phyloP scores from a whole-genome alignment of 2,888 invertebrate genomes.

The Drosophila percnosoma region DNA sequence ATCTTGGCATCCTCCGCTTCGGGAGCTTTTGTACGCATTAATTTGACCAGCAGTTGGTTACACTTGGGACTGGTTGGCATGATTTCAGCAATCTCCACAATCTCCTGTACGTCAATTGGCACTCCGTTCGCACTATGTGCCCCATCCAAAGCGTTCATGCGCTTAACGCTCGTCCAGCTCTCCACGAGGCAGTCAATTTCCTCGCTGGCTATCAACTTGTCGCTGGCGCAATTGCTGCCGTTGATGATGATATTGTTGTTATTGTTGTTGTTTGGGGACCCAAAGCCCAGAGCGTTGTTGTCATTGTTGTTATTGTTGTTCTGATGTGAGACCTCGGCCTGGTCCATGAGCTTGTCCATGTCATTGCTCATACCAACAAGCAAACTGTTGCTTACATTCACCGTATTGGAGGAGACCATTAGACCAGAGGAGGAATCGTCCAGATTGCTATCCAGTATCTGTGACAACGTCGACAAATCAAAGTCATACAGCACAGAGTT shows the following conservation, averaged over 20 bases:
- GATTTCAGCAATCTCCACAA: slow-evolving; percentile 86
- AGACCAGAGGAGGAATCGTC: slow-evolving; percentile 58
- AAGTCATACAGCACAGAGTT: slow-evolving; percentile 74
- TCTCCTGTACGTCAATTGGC: slow-evolving; percentile 55
- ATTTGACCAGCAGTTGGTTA: slow-evolving; percentile 87
- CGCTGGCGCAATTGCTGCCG: slow-evolving; percentile 61
- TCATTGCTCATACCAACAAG: slow-evolving; percentile 68
- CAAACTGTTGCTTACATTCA: slow-evolving; percentile 62
- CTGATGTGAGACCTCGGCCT: slow-evolving; percentile 59
- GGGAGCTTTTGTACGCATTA: slow-evolving; percentile 74
- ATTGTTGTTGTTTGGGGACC: slow-evolving; percentile 53
- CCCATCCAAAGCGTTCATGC: slow-evolving; percentile 75
- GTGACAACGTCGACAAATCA: slow-evolving; percentile 69
- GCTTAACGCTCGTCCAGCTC: slow-evolving; percentile 80
- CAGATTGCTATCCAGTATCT: slow-evolving; percentile 67
- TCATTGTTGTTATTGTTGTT: slow-evolving; percentile 63
- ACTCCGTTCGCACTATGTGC: slow-evolving; percentile 46
- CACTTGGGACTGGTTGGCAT: slow-evolving; percentile 89
- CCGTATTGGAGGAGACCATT: slow-evolving; percentile 66
- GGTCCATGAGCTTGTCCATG: slow-evolving; percentile 74
- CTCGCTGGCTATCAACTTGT: slow-evolving; percentile 71
- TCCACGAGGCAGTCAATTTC: slow-evolving; percentile 82
- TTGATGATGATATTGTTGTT: slow-evolving; percentile 52
- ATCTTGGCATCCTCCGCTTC: slow-evolving; percentile 69
- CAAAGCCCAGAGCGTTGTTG: slow-evolving; percentile 36